Conservation (phyloP, 2,797 vertebrate genomes). For the Eulemur rubriventer region DNA sequence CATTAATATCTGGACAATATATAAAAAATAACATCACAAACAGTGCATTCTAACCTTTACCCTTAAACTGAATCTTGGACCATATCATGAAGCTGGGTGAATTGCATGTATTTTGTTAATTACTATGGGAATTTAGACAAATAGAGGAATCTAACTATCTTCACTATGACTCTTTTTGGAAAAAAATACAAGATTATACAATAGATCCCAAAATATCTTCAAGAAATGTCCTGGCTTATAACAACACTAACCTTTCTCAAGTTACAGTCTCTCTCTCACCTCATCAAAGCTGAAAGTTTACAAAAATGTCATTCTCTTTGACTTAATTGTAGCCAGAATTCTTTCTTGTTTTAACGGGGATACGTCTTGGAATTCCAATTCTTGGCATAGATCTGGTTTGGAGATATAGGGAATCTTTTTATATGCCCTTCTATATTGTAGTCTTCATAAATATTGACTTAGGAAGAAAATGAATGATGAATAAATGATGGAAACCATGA, state of each 20-base stretch:
- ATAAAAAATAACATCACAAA: background rate
- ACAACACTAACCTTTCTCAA: background rate
- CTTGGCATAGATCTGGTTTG: background rate
- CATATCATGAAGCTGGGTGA: background rate
- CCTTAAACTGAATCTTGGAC: background rate
- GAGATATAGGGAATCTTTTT: background rate
- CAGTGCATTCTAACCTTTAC: background rate
- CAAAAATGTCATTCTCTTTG: background rate
- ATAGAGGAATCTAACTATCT: background rate
- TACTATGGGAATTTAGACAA: background rate
- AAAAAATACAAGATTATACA: background rate
- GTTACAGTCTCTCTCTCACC: background rate
- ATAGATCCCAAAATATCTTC: background rate
- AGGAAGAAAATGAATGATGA: background rate
- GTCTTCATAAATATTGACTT: background rate
- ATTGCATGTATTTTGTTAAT: background rate
- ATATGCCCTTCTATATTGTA: background rate
- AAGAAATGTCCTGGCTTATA: background rate
- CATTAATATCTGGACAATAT: background rate
- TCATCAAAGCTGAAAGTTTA: background rate
- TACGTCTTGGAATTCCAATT: background rate
- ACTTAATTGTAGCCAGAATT: background rate
- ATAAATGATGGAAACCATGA: background rate
- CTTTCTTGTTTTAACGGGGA: background rate
- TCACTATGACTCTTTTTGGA: rapidly evolving